Percentiles rank a stretch among this genome's conserved stretches.
These are phyloP conservation scores for Capitulum mitella DNA, from an alignment of 2,888 invertebrate genomes.

Conservation along the genomic window DNA sequence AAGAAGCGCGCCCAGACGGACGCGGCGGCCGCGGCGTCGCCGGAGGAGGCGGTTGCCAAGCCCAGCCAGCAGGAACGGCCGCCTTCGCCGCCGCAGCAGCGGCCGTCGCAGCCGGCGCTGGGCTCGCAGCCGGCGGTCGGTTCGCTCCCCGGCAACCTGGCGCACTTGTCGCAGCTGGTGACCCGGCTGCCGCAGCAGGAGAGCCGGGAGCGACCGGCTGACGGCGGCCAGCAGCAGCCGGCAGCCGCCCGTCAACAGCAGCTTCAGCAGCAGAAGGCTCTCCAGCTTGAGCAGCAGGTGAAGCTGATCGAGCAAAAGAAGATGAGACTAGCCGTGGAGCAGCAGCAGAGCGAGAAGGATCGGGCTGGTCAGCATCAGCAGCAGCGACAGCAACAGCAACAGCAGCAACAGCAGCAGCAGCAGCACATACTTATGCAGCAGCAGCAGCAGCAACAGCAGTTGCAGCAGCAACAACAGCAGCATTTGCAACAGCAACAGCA, in stretches of 20 bases:
- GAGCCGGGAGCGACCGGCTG: background rate
- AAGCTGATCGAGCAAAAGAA: constrained; percentile 16
- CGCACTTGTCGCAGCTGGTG: constrained; percentile 35
- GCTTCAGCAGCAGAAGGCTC: constrained; percentile 25
- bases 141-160: constrained; percentile 28
- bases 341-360: background rate
- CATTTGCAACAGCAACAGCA: background rate
- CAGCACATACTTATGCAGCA: background rate
- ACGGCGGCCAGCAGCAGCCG: background rate
- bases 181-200: constrained; percentile 33
- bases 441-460: background rate
- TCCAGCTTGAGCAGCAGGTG: constrained; percentile 21
- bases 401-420: constrained; percentile 5
- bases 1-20: background rate
- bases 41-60: background rate
- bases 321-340: background rate
- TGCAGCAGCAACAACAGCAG: background rate
- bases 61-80: background rate
- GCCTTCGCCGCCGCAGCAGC: background rate
- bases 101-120: background rate
- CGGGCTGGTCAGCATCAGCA: background rate
- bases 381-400: background rate
- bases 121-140: constrained; percentile 28
- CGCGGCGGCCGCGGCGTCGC: background rate
- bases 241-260: background rate